These are phyloP conservation scores for Neuroscelio doddi DNA, from an alignment of 2,888 invertebrate species.

Conservation along the genomic window DNA sequence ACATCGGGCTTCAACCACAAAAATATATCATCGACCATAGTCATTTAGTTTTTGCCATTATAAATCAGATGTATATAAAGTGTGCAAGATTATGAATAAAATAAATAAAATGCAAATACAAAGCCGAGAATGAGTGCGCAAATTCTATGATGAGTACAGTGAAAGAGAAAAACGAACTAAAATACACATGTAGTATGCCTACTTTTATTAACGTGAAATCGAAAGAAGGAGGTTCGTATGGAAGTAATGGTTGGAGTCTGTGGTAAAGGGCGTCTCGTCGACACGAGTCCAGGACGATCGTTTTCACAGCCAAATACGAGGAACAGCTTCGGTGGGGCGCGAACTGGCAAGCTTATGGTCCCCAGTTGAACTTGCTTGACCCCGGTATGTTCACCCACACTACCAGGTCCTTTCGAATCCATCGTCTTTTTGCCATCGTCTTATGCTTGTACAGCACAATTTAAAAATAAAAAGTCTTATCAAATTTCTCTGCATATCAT, in stretches of 20 bases:
- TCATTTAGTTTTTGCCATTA: slow-evolving; percentile 4
- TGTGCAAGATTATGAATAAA: neutral
- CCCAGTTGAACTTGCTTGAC: slow-evolving; percentile 65
- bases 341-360: slow-evolving; percentile 33
- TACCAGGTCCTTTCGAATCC: slow-evolving; percentile 53
- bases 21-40: neutral
- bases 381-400: slow-evolving; percentile 66
- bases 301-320: slow-evolving; percentile 39
- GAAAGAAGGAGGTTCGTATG: neutral
- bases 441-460: neutral
- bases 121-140: neutral
- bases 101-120: slow-evolving; percentile 2
- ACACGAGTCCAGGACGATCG: slow-evolving; percentile 20
- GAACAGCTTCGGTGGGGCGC: slow-evolving; percentile 34
- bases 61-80: neutral
- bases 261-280: slow-evolving; percentile 4
- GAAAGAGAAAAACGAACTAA: neutral
- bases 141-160: neutral
- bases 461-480: neutral
- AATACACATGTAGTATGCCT: neutral
- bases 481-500: too few species aligned
- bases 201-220: neutral
- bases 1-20: neutral
- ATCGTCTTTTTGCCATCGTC: slow-evolving; percentile 48
- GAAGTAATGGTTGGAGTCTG: slow-evolving; percentile 1